Conservation (phyloP, 2,888 invertebrate genomes). For the Thysanoteuthis rhombus region DNA sequence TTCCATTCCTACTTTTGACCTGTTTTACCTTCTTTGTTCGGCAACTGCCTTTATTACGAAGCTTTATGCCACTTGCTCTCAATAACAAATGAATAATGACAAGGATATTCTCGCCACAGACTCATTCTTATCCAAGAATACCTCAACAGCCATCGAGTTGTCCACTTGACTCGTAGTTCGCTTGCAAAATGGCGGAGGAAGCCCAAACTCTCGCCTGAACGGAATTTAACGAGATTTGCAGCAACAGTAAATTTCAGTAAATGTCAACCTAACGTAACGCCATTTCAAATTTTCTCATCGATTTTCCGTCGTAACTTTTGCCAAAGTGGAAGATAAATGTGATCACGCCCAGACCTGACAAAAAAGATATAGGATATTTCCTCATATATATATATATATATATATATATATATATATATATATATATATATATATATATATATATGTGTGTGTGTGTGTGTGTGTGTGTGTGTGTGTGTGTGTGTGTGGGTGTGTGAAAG, state of each 20-base stretch:
- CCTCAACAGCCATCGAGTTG: neutral
- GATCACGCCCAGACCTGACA: neutral
- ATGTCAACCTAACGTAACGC: neutral
- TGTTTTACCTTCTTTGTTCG: too few relatives aligned
- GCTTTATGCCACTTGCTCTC: too few relatives aligned
- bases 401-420: slow-evolving; percentile 28
- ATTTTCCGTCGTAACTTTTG: neutral
- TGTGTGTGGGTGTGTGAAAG: neutral
- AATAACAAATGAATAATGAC: neutral
- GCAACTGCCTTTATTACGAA: too few relatives aligned
- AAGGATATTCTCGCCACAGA: neutral
- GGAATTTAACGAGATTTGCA: neutral
- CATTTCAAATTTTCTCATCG: neutral
- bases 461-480: neutral
- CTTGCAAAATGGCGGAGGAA: neutral
- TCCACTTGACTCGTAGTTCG: neutral
- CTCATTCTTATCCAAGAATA: neutral
- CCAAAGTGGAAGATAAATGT: neutral
- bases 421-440: slow-evolving; percentile 21
- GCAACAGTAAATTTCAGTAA: neutral
- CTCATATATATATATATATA: neutral
- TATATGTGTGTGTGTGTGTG: neutral
- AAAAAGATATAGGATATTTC: neutral
- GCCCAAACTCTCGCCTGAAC: neutral
- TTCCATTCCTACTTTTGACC: too few relatives aligned